Evolutionary conservation across 2,888 invertebrate species (phyloP).

Genomic region (Heliconius aoede): DNA sequence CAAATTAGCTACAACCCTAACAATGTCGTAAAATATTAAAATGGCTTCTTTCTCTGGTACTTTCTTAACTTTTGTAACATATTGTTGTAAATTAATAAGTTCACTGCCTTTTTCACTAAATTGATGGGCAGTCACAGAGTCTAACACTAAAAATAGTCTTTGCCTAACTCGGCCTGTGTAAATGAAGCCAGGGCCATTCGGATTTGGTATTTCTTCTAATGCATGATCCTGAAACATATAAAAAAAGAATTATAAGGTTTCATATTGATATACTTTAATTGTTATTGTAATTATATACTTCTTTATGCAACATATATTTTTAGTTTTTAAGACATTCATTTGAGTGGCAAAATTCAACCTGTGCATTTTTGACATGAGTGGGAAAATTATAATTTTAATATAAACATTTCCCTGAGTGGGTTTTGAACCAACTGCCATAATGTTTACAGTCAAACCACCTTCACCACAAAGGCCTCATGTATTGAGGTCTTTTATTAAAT

Average conservation of each 20-base stretch:
- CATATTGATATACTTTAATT: not conserved
- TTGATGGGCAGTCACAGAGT: conserved; percentile 89
- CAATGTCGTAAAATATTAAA: conserved; percentile 89
- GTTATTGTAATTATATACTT: too few species aligned
- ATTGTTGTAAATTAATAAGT: conserved; percentile 88
- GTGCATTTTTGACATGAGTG: too few species aligned
- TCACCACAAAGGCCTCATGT: too few species aligned
- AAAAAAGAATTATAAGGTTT: not conserved
- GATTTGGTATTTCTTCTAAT: conserved; percentile 84
- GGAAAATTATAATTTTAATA: too few species aligned
- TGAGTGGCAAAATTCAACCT: too few species aligned
- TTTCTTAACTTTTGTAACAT: conserved; percentile 90
- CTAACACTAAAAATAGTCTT: conserved; percentile 88
- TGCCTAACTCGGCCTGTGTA: conserved; percentile 84
- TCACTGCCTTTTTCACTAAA: conserved; percentile 81
- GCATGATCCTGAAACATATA: conserved; percentile 85
- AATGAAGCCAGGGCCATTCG: conserved; percentile 73
- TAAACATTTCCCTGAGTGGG: too few species aligned
- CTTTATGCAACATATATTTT: too few species aligned
- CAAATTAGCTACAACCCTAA: conserved; percentile 88
- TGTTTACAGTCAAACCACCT: too few species aligned
- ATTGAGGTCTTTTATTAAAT: too few species aligned
- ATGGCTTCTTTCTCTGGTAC: conserved; percentile 89
- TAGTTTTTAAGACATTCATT: too few species aligned
- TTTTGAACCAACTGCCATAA: too few species aligned